Conservation (phyloP, 2,888 invertebrate genomes). For the Bugula neritina region DNA sequence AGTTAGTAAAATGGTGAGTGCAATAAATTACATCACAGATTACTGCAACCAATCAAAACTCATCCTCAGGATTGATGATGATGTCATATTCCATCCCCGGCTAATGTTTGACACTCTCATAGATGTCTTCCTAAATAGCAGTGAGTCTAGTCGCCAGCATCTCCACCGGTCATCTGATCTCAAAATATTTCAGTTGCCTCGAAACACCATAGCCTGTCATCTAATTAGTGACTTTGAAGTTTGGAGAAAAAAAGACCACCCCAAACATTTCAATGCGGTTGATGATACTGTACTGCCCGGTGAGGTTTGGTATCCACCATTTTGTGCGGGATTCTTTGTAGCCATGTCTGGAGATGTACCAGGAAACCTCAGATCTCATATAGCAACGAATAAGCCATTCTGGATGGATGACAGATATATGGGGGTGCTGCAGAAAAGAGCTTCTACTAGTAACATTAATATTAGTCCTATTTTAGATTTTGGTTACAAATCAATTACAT, state of each 20-base stretch:
- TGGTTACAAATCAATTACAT: background rate
- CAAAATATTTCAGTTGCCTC: background rate
- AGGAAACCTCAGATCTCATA: background rate
- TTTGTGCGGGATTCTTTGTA: conserved; percentile 8
- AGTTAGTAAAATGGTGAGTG: background rate
- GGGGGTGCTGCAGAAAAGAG: background rate
- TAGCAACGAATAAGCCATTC: conserved; percentile 8
- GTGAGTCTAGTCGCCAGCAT: background rate
- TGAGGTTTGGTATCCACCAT: conserved; percentile 6
- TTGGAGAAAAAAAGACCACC: conserved; percentile 18
- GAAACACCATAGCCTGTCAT: conserved; percentile 2
- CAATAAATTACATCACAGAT: background rate
- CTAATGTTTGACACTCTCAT: background rate
- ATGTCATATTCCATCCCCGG: conserved; percentile 4
- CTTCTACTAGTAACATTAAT: conserved; percentile 7
- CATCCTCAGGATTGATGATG: conserved; percentile 19
- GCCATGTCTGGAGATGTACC: conserved; percentile 21
- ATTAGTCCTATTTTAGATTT: conserved; percentile 19
- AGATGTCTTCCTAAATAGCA: background rate
- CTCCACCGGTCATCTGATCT: background rate
- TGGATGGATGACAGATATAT: conserved; percentile 16
- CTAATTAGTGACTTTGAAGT: background rate
- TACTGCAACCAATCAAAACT: background rate
- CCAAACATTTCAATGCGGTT: conserved; percentile 14
- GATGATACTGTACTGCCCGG: conserved; percentile 13